A percentile compares a stretch with the other conserved stretches of the same genome.
phyloP scores from a whole-genome alignment of 1,140 invertebrate species.

The Anoplophora glabripennis region DNA sequence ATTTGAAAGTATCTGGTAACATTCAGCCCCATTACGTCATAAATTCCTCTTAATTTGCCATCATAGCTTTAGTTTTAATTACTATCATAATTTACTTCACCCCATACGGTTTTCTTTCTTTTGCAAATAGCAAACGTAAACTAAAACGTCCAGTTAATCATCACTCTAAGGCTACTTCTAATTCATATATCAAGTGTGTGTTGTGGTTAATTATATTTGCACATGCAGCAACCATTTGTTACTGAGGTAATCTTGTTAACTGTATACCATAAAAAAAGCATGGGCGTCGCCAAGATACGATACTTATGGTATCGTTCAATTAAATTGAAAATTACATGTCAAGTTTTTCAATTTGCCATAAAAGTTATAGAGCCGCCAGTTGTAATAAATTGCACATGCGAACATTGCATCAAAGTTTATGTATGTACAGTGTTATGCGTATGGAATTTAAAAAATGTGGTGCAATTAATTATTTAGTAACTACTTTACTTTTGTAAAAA shows the following conservation, averaged over 20 bases:
- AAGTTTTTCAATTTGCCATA: too few relatives aligned
- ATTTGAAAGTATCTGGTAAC: constrained; percentile 8
- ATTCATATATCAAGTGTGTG: constrained; percentile 7
- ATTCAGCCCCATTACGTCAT: background rate
- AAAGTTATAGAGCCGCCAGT: too few relatives aligned
- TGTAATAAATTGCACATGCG: too few relatives aligned
- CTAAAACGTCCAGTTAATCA: constrained; percentile 7
- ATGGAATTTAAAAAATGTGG: too few relatives aligned
- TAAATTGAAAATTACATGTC: too few relatives aligned
- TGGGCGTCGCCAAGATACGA: too few relatives aligned
- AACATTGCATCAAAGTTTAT: too few relatives aligned
- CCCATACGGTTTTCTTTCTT: background rate
- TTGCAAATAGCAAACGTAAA: too few relatives aligned
- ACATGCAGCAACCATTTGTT: constrained; percentile 14
- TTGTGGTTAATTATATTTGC: constrained; percentile 15
- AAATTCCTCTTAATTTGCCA: constrained; percentile 3
- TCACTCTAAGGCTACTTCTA: constrained; percentile 5
- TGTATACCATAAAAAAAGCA: background rate
- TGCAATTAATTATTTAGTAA: too few relatives aligned
- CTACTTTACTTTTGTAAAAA: too few relatives aligned
- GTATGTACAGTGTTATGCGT: too few relatives aligned
- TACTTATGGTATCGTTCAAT: too few relatives aligned
- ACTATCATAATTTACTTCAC: constrained; percentile 4
- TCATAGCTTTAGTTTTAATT: constrained; percentile 8
- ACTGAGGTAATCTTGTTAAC: constrained; percentile 17